These are phyloP conservation scores for Erannis defoliaria DNA, from an alignment of 2,888 invertebrate genomes.

Conservation along the genomic window DNA sequence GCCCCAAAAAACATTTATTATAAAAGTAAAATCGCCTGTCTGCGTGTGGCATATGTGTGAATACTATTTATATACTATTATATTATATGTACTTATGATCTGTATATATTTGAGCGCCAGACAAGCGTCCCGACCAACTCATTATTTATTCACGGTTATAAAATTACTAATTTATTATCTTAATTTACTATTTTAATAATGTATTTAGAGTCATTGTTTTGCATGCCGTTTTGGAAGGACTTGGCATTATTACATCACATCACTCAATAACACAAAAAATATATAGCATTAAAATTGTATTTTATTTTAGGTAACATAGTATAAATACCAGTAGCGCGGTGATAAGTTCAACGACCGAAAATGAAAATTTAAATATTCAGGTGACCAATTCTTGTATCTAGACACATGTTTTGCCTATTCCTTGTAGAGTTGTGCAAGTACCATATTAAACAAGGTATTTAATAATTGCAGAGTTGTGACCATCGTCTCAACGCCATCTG, in stretches of 20 bases:
- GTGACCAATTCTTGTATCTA: too few relatives aligned
- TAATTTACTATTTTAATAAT: too few relatives aligned
- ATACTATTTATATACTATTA: neutral
- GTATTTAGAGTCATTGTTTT: slow-evolving; percentile 13
- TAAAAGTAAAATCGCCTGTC: neutral
- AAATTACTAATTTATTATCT: slow-evolving; percentile 13
- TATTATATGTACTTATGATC: neutral
- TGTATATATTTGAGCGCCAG: slow-evolving; percentile 1
- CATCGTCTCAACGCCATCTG: slow-evolving; percentile 30
- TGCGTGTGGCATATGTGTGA: slow-evolving; percentile 3
- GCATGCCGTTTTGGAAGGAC: neutral
- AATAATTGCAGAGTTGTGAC: neutral
- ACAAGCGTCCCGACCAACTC: neutral
- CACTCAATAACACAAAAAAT: neutral
- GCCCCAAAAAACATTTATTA: neutral
- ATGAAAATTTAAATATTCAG: too few relatives aligned
- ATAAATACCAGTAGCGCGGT: neutral
- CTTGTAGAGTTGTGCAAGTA: too few relatives aligned
- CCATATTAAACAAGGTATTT: too few relatives aligned
- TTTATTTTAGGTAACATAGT: neutral
- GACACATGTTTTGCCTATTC: neutral
- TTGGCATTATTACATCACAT: neutral
- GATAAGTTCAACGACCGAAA: slow-evolving; percentile 2
- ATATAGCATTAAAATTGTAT: neutral
- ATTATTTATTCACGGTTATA: slow-evolving; percentile 7